phyloP scores from a whole-genome alignment of 1,140 invertebrate genomes.

The Piezodorus guildinii region DNA sequence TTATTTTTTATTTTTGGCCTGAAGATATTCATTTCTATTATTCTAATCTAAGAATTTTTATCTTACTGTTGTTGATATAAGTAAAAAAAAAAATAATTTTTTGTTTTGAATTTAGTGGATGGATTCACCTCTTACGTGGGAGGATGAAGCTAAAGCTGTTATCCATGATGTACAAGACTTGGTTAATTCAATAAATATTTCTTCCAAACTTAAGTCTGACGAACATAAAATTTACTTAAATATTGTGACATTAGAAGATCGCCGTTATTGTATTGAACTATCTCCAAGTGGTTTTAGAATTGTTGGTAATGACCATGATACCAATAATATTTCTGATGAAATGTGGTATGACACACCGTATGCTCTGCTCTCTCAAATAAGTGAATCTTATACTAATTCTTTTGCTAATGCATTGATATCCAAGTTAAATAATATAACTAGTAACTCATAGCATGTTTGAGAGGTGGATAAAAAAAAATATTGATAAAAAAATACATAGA shows the following conservation, averaged over 20 bases:
- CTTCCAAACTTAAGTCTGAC: neutral
- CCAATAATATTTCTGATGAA: neutral
- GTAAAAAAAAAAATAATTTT: too few relatives aligned
- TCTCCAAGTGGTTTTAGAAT: slow-evolving; percentile 14
- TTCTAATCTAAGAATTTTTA: too few relatives aligned
- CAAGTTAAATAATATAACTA: slow-evolving; percentile 15
- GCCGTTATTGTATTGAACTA: slow-evolving; percentile 9
- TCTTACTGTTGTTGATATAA: too few relatives aligned
- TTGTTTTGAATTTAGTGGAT: neutral
- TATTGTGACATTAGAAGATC: slow-evolving; percentile 1
- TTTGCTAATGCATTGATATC: slow-evolving; percentile 14
- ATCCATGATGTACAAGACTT: slow-evolving; percentile 13
- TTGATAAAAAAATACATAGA: too few relatives aligned
- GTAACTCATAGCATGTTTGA: neutral
- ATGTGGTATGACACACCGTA: slow-evolving; percentile 18
- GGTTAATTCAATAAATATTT: slow-evolving; percentile 1
- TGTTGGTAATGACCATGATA: slow-evolving; percentile 7
- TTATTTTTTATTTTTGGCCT: too few relatives aligned
- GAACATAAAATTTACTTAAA: slow-evolving; percentile 11
- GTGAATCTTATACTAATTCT: neutral
- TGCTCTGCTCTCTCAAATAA: slow-evolving; percentile 10
- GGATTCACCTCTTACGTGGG: neutral
- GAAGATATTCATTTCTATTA: too few relatives aligned
- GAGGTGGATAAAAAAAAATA: too few relatives aligned
- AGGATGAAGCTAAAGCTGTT: slow-evolving; percentile 18